phyloP scores from a whole-genome alignment of 2,888 invertebrate genomes.

The Toxonevra muliebris region DNA sequence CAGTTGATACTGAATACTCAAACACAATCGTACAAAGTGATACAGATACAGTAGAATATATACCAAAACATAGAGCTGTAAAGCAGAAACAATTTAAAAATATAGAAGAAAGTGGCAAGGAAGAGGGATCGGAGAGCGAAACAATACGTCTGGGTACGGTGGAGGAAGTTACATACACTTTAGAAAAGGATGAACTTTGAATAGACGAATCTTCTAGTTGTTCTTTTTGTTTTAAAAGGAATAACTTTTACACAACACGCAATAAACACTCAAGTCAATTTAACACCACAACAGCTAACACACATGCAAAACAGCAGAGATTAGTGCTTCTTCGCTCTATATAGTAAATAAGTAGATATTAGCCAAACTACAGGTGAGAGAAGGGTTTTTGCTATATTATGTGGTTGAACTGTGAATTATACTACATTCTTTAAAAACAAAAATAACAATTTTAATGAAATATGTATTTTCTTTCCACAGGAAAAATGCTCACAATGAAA shows the following conservation, averaged over 20 bases:
- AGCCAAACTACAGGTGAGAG: slow-evolving; percentile 49
- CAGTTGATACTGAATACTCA: slow-evolving; percentile 53
- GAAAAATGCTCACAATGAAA: slow-evolving; percentile 45
- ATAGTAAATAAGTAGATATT: slow-evolving; percentile 14
- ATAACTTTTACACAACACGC: too few species aligned
- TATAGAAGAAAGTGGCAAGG: neutral
- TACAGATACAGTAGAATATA: slow-evolving; percentile 61
- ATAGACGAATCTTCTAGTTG: too few species aligned
- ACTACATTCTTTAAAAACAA: slow-evolving; percentile 17
- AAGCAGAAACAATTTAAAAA: slow-evolving; percentile 65
- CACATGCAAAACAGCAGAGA: too few species aligned
- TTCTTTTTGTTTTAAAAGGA: too few species aligned
- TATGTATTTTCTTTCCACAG: slow-evolving; percentile 41
- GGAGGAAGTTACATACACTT: slow-evolving; percentile 57
- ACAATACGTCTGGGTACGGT: slow-evolving; percentile 58
- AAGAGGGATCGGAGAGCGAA: neutral
- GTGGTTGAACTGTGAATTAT: neutral
- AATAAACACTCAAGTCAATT: too few species aligned
- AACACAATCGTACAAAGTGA: slow-evolving; percentile 56
- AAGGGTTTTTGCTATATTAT: slow-evolving; percentile 35
- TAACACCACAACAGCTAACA: too few species aligned
- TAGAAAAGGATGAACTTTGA: slow-evolving; percentile 57
- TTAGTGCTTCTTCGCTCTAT: neutral
- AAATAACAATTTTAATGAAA: neutral
- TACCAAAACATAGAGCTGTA: slow-evolving; percentile 64